Evolutionary conservation across 1,140 invertebrate species (phyloP).

Genomic region (Wiebesia pumilae): DNA sequence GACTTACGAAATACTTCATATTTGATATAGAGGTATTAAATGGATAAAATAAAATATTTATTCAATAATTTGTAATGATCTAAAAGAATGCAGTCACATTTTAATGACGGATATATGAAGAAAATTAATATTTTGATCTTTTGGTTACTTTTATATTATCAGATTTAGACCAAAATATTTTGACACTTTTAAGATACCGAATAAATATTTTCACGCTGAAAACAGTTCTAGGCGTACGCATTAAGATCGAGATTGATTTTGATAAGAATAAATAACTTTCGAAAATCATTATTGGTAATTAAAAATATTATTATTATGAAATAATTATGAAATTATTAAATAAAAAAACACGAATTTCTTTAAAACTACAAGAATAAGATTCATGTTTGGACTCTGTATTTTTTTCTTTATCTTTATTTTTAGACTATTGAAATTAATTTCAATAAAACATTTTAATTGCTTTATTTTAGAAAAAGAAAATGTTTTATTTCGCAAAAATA

Average conservation of each 20-base stretch:
- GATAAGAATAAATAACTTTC: background rate
- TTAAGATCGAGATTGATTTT: background rate
- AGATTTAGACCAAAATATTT: background rate
- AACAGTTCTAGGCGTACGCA: background rate
- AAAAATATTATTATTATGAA: no score
- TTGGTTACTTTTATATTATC: background rate
- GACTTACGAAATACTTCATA: background rate
- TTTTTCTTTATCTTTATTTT: no score
- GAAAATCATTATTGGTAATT: no score
- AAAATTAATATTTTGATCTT: background rate
- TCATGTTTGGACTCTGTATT: no score
- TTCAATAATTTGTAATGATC: background rate
- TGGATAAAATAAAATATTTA: background rate
- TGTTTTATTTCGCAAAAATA: no score
- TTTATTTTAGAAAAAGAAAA: no score
- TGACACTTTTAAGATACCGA: background rate
- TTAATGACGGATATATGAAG: background rate
- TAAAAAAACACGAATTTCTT: no score
- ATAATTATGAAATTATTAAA: no score
- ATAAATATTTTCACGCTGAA: background rate
- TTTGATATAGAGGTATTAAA: background rate
- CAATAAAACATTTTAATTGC: no score
- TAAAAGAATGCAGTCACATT: background rate
- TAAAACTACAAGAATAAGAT: no score
- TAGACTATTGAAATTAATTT: no score